A percentile compares a stretch with the other conserved stretches of the same genome.
phyloP scores from a whole-genome alignment of 2,888 invertebrate species.

The Cecidostiba fungosa region DNA sequence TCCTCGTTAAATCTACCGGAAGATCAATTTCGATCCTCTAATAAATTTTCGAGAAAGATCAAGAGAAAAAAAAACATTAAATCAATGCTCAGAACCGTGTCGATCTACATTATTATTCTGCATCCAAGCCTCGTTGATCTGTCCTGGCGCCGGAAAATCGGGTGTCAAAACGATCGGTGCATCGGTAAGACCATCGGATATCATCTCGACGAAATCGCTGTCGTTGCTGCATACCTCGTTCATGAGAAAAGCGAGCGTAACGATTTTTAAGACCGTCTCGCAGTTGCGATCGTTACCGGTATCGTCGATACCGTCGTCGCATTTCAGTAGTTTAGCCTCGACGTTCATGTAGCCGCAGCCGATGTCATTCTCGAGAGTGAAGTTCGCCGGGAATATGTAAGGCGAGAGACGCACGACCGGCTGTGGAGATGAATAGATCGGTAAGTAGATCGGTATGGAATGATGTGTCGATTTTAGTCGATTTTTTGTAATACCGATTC shows the following conservation, averaged over 20 bases:
- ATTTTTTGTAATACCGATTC: slow-evolving; percentile 61
- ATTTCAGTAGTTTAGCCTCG: slow-evolving; percentile 66
- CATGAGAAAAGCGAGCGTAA: slow-evolving; percentile 4
- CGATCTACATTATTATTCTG: slow-evolving; percentile 12
- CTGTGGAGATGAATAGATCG: neutral
- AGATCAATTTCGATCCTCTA: neutral
- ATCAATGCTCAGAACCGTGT: neutral
- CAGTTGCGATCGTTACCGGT: slow-evolving; percentile 37
- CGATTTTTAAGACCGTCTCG: slow-evolving; percentile 46
- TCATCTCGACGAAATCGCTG: neutral
- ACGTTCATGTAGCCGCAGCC: slow-evolving; percentile 68
- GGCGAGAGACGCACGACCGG: slow-evolving; percentile 58
- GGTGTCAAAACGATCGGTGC: neutral
- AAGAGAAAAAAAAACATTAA: neutral
- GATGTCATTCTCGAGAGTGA: slow-evolving; percentile 64
- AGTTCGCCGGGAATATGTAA: slow-evolving; percentile 63
- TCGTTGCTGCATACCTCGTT: slow-evolving; percentile 35
- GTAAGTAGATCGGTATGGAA: neutral
- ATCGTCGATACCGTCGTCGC: slow-evolving; percentile 25
- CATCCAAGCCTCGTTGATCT: neutral
- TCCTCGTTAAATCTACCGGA: too few relatives aligned
- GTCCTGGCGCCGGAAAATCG: neutral
- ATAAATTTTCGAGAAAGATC: neutral
- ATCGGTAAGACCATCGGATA: neutral
- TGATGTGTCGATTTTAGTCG: too few relatives aligned